Percentiles rank a stretch among this genome's conserved stretches.
Evolutionary conservation across 23 tunicate species (phyloP).

Genomic region (Oikopleura dioica): DNA sequence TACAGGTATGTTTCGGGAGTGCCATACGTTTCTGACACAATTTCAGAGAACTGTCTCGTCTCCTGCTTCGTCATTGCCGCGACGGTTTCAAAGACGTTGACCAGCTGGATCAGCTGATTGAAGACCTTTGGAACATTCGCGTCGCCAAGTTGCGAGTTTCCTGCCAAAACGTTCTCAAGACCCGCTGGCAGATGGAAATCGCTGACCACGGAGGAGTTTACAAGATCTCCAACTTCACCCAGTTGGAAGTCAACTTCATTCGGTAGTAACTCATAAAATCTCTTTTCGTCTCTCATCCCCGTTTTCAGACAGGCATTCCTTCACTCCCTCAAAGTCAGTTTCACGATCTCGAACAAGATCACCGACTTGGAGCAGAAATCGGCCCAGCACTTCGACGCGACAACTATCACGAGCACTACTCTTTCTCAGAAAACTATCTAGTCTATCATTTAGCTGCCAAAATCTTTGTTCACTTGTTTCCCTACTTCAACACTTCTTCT

Average conservation of each 20-base stretch:
- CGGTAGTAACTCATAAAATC: conserved; percentile 9
- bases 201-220: background rate
- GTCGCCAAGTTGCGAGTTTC: conserved; percentile 56
- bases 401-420: too few relatives aligned
- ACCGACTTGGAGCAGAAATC: background rate
- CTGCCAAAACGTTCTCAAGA: conserved; percentile 15
- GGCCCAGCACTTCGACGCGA: too few relatives aligned
- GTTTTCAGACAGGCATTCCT: too few relatives aligned
- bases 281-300: too few relatives aligned
- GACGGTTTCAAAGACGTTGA: conserved; percentile 57
- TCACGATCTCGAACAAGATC: background rate
- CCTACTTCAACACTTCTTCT: too few relatives aligned
- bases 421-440: too few relatives aligned
- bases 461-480: too few relatives aligned
- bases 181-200: background rate
- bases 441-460: too few relatives aligned
- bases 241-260: conserved; percentile 62
- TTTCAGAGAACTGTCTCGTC: conserved; percentile 46
- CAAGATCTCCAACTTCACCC: conserved; percentile 47
- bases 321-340: too few relatives aligned
- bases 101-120: conserved; percentile 38
- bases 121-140: conserved; percentile 88
- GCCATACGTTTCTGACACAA: too few relatives aligned
- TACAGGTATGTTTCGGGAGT: too few relatives aligned
- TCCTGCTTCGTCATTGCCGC: conserved; percentile 28